A percentile compares a stretch with the other conserved stretches of the same genome.
Evolutionary conservation across 1,140 invertebrate species (phyloP).

Genomic region (Saccostrea cuccullata): DNA sequence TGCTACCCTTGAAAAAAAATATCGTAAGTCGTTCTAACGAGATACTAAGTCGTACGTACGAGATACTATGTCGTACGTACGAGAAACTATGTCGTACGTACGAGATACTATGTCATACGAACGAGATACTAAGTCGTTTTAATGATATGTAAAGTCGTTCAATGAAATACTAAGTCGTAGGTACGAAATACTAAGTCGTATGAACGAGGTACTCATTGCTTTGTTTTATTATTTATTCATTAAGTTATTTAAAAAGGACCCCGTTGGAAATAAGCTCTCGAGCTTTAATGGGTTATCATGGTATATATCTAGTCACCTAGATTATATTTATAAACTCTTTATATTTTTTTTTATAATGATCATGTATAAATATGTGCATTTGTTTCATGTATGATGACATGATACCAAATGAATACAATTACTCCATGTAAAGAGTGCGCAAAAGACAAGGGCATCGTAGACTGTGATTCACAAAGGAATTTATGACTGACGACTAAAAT

Average conservation of each 20-base stretch:
- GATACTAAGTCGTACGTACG: background rate
- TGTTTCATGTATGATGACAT: background rate
- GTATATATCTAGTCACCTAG: slow-evolving; percentile 11
- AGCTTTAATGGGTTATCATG: background rate
- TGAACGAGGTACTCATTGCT: background rate
- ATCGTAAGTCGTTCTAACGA: background rate
- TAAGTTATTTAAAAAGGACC: slow-evolving; percentile 1
- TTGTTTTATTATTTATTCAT: slow-evolving; percentile 11
- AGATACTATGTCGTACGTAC: no score
- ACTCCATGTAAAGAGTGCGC: background rate
- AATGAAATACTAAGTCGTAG: background rate
- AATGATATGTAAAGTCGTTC: slow-evolving; percentile 4
- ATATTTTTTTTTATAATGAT: slow-evolving; percentile 3
- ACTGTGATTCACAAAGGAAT: slow-evolving; percentile 3
- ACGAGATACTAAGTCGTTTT: slow-evolving; percentile 6
- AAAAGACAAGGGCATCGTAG: slow-evolving; percentile 3
- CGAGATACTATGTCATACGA: background rate
- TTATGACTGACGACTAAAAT: slow-evolving; percentile 16
- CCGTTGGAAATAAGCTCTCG: background rate
- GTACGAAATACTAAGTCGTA: no score
- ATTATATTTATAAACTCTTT: slow-evolving; percentile 17
- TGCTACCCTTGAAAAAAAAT: background rate
- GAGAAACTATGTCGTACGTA: no score
- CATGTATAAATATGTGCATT: background rate
- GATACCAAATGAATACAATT: background rate